Percentiles rank a stretch among this genome's conserved stretches.
Evolutionary conservation across 2,888 invertebrate genomes (phyloP).

Genomic region (Quadroppia sp.): DNA sequence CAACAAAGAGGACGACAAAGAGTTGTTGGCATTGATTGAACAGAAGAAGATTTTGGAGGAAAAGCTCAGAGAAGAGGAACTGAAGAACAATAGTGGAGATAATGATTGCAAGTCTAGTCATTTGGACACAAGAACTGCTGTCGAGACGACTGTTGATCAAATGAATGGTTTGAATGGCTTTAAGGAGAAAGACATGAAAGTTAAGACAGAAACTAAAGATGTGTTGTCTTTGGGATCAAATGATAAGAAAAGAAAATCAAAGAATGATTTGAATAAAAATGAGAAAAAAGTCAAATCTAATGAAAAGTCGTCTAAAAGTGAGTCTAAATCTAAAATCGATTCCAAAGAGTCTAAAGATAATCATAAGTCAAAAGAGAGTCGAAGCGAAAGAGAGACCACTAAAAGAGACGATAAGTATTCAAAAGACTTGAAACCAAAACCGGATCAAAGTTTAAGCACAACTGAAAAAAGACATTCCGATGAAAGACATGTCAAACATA

Average conservation of each 20-base stretch:
- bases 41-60: constrained; percentile 53
- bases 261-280: constrained; percentile 3
- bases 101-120: background rate
- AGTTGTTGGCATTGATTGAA: constrained; percentile 53
- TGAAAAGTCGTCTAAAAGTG: constrained; percentile 9
- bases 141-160: background rate
- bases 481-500: background rate
- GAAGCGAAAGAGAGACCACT: background rate
- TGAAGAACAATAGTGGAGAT: background rate
- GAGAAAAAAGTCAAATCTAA: constrained; percentile 19
- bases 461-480: constrained; percentile 9
- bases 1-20: constrained; percentile 38
- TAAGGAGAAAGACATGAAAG: background rate
- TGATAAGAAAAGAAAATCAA: constrained; percentile 14
- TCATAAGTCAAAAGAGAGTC: background rate
- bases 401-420: background rate
- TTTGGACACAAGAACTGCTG: background rate
- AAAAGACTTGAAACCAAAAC: background rate
- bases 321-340: background rate
- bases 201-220: background rate
- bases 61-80: constrained; percentile 48
- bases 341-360: background rate
- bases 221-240: background rate
- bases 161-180: constrained; percentile 18
- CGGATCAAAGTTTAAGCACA: background rate